Evolutionary conservation across 2,888 invertebrate species (phyloP), one percentile per base, ranked within the genome.

Genomic region (Empis stercorea): DNA sequence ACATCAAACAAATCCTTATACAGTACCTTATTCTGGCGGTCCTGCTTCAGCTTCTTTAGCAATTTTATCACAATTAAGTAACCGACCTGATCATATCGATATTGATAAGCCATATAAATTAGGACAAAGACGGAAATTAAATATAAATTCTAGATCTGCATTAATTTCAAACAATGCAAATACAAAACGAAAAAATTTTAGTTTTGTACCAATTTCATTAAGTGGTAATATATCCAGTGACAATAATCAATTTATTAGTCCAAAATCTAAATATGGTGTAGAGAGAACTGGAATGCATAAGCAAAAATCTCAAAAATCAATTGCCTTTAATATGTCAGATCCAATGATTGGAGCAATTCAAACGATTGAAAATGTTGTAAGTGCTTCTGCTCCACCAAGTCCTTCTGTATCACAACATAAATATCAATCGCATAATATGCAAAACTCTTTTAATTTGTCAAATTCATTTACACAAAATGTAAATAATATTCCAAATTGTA

Each of bases 181-280:
- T 5, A 20, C 20, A 20, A 20, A 20, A 5, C 20, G 20, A 20
- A 20, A 20, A 30, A 43, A 30, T 17, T 32, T 14, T 43, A 43
- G 15, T 27, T 48, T 47, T 27, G 40, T 47, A 40, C 43, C 50
- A n/a, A 23, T 40, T 23, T 44, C 16, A 37, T 14, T 3, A 6
- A 47, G 43, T 17, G 42, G 40, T 16, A 51, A 49, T 47, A 20
- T 20, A 20, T 48, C 51, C n/a, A 47, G 50, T 1, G 80, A 78
- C 45, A 83, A 79, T 20, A 84, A 83, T 63, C 85, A 86, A 1
- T 89, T 89, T 64, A 86, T 88, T 13, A 87, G 87, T 55, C 89
- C 89, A 1, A 71, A 84, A 38, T 78, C 81, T 56, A 83, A 87
- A 1, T 84, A 86, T 6, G 78, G 84, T 44, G 79, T 79, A 5